phyloP scores from a whole-genome alignment of 2,888 invertebrate genomes.

The Chrysolina oricalcia region DNA sequence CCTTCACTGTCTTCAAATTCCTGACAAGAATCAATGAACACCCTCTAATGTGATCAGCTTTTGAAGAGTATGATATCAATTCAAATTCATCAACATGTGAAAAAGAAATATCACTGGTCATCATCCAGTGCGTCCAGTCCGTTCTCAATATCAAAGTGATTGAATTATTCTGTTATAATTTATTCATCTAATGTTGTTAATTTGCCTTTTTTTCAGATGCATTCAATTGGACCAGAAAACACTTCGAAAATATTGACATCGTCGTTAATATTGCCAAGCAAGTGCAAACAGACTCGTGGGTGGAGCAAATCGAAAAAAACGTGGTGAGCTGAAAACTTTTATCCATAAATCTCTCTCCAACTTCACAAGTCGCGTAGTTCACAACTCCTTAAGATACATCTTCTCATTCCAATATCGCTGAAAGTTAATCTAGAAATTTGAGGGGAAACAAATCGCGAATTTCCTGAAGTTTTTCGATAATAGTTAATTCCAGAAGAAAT shows the following conservation, averaged over 20 bases:
- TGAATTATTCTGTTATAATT: no score
- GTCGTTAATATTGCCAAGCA: slow-evolving; percentile 72
- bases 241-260: slow-evolving; percentile 69
- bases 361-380: neutral
- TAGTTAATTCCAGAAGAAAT: neutral
- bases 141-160: no score
- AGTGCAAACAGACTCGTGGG: slow-evolving; percentile 64
- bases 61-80: no score
- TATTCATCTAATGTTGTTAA: no score
- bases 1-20: no score
- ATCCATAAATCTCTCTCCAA: neutral
- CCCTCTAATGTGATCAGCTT: no score
- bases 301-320: slow-evolving; percentile 68
- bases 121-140: no score
- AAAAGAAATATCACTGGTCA: no score
- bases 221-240: slow-evolving; percentile 60
- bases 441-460: neutral
- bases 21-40: no score
- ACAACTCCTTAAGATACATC: neutral
- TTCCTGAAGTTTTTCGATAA: neutral
- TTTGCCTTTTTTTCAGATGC: slow-evolving; percentile 54
- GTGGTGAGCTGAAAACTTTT: slow-evolving; percentile 59
- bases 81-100: no score
- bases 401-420: neutral
- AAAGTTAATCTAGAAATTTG: neutral